A percentile compares a stretch with the other conserved stretches of the same genome.
Evolutionary conservation across 2,888 invertebrate genomes (phyloP).

Genomic region (Scelioninae gen. 2): DNA sequence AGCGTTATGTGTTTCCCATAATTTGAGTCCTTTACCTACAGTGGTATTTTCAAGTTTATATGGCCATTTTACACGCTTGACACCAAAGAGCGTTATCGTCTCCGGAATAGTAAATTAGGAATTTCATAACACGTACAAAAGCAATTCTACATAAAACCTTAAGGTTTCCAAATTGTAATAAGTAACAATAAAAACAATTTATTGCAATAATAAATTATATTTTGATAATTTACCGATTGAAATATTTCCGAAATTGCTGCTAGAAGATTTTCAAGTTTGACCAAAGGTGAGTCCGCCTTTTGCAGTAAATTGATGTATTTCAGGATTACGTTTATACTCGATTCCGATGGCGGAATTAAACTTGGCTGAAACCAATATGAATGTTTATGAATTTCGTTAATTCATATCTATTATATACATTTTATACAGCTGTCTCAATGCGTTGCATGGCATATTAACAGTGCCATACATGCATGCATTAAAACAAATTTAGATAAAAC

Average conservation of each 20-base stretch:
- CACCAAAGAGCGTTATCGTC: background rate
- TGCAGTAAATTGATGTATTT: conserved; percentile 89
- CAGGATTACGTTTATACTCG: conserved; percentile 86
- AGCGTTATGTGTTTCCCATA: conserved; percentile 78
- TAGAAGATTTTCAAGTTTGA: conserved; percentile 94
- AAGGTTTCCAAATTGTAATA: too few relatives aligned
- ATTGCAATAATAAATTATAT: conserved; percentile 1
- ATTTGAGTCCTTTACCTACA: conserved; percentile 81
- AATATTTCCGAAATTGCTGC: conserved; percentile 92
- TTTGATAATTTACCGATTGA: conserved; percentile 80
- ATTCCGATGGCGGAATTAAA: conserved; percentile 85
- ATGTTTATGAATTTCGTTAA: too few relatives aligned
- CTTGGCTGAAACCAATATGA: conserved; percentile 80
- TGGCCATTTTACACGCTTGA: conserved; percentile 14
- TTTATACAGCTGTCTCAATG: too few relatives aligned
- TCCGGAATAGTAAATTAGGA: background rate
- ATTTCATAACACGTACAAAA: background rate
- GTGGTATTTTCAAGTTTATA: conserved; percentile 6
- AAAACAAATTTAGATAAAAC: too few relatives aligned
- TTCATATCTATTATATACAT: too few relatives aligned
- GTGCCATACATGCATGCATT: too few relatives aligned
- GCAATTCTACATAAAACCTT: background rate
- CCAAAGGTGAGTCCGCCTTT: conserved; percentile 93
- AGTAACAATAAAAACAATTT: too few relatives aligned
- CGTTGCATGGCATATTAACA: too few relatives aligned